Base-by-base conservation (phyloP, 1,140 invertebrate genomes). In the Danaus melanippus region DNA sequence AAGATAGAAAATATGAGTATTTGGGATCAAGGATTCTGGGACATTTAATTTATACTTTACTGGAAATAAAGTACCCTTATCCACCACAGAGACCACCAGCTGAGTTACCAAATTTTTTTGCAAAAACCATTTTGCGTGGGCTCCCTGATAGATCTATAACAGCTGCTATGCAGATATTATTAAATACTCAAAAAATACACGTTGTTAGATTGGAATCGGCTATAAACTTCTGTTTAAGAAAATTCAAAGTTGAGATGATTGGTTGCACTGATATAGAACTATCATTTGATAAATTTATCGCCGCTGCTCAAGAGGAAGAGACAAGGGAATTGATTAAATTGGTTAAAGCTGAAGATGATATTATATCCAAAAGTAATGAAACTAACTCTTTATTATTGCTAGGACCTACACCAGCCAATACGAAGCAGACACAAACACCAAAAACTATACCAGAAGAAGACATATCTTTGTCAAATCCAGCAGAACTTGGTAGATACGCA, bases 371-470 rank as follows among this genome's bases (percentile, higher is more conserved):
- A 65, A 66, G 42, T 56, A 78, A 58, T 58, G 83, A 83, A 12
- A 17, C 57, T 15, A 65, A 61, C 11, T 41, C 67, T 48, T 39
- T 53, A 12, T 42, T 58, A 15, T 53, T 69, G 56, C 60, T 69
- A 41, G 77, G 76, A 47, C 62, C 63, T 1, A 64, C 66, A 41
- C 56, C 76, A 41, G 60, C 75, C n/a, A 85, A 84, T 56, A 64
- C 71, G 17, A 89, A 90, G 69, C 73, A 87, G 56, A 89, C 87
- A 8, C 89, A 90, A 73, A 91, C 90, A 2, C 89, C 90, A 12
- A 88, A 84, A 66, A 74, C 83, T 12, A 87, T 90, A 60, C 90
- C 90, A 8, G 84, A 86, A 64, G 89, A 90, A 66, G 89, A 90
- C 51, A 74, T 88, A 21, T 56, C 58, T 12, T 74, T 91, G 45